These are phyloP conservation scores for Aptenodytes forsteri DNA, from an alignment of 2,113 vertebrate species.

Conservation along the genomic window DNA sequence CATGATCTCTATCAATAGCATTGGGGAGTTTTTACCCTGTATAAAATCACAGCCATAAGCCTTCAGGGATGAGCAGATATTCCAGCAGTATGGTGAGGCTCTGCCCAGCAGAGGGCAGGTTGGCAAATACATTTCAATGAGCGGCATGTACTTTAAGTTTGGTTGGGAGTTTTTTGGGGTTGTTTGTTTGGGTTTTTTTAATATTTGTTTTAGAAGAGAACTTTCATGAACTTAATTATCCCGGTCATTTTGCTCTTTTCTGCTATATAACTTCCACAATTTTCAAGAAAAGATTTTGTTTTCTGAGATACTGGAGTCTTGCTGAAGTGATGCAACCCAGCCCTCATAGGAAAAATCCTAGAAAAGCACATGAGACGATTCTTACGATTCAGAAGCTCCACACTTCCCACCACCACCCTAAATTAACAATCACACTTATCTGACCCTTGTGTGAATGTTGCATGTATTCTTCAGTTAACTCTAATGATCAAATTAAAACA, in stretches of 20 bases:
- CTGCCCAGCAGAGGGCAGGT: not conserved
- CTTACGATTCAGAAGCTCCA: not conserved
- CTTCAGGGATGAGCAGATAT: not conserved
- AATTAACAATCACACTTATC: not conserved
- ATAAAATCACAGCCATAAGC: not conserved
- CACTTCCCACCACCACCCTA: not conserved
- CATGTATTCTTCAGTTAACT: not conserved
- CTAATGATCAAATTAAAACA: not conserved
- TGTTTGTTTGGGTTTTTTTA: not conserved
- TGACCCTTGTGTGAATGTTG: not conserved
- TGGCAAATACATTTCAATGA: not conserved
- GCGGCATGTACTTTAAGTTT: not conserved
- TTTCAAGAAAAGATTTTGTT: not conserved
- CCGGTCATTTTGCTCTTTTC: not conserved
- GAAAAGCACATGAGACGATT: not conserved
- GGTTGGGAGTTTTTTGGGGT: not conserved
- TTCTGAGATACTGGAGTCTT: not conserved
- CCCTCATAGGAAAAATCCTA: fast-evolving
- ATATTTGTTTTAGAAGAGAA: not conserved
- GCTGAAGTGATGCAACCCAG: not conserved
- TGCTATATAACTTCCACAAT: not conserved
- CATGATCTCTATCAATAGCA: not conserved
- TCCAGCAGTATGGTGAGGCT: fast-evolving
- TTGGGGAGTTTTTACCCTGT: not conserved
- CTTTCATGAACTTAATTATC: not conserved